Evolutionary conservation across 2,888 invertebrate genomes (phyloP), one percentile per base, ranked within the genome.

Genomic region (Drosophila ezoana): DNA sequence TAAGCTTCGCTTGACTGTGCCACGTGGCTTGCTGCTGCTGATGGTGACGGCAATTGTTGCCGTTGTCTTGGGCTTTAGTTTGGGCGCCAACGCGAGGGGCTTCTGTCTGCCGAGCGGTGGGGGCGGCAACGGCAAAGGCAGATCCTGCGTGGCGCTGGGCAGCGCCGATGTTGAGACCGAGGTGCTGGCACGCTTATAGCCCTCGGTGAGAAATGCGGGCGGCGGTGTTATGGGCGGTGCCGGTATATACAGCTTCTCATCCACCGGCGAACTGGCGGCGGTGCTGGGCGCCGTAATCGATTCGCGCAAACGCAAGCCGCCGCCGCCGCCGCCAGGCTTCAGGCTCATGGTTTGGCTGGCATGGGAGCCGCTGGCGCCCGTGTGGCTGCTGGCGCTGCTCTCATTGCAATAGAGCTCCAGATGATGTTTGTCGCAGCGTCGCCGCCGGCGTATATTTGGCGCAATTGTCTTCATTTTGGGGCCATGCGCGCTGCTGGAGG

Each of bases 201-300:
- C 94, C 23, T 94, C 94, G 4, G 94, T 94, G 54, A 94, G 92
- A 87, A 95, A 95, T 61, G 95, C 95, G 9, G 95, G 95, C 14
- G 95, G 95, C 28, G 95, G 95, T 33, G 95, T 95, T 75, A 95
- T 95, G 32, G 95, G 95, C 32, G 94, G 93, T 71, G 93, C 94
- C 53, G 93, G 92, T 56, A 92, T 89, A 32, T 81, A 88, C 54
- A 90, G 72, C 41, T 90, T 75, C 35, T 90, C 90, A 48, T 85
- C 85, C 38, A 90, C 90, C 8, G 90, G 90, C 4, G 90, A 89
- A 44, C 90, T 87, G 43, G 90, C 90, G 4, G 89, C 90, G 4
- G 81, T 80, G n/a, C 79, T 77, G 5, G 88, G 85, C 3, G 87
- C 88, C 5, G 88, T 86, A 9, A 86, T 87, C 3, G 85, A 86